phyloP scores from a whole-genome alignment of 1,140 invertebrate species.

The Nebria ingens region DNA sequence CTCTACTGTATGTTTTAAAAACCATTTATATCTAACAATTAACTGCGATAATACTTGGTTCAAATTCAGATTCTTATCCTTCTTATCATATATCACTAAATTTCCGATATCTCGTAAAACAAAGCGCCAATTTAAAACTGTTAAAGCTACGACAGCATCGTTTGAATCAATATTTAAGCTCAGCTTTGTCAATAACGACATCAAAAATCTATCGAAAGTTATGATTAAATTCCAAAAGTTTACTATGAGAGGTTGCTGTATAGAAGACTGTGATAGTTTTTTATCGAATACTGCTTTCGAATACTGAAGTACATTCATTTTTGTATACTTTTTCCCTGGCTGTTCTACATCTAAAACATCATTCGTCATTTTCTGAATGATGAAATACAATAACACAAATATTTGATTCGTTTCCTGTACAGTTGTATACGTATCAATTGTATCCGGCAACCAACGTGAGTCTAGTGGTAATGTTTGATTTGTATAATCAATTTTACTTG shows the following conservation, averaged over 20 bases:
- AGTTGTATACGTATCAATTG: conserved; percentile 9
- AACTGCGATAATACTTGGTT: not conserved
- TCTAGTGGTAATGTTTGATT: conserved; percentile 16
- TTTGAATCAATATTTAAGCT: not conserved
- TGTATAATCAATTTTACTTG: not conserved
- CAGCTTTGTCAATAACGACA: not conserved
- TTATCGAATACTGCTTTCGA: conserved; percentile 30
- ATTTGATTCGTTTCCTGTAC: conserved; percentile 16
- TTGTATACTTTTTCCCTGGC: not conserved
- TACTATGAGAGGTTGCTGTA: conserved; percentile 38
- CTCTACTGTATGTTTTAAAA: not conserved
- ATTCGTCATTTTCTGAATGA: not conserved
- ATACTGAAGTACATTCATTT: conserved; percentile 29
- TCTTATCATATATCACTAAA: not conserved
- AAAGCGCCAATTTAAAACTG: not conserved
- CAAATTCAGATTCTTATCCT: not conserved
- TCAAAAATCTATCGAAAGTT: conserved; percentile 20
- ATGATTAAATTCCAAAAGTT: conserved; percentile 16
- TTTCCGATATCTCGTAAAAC: not conserved
- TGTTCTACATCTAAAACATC: not conserved
- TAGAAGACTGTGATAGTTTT: conserved; percentile 35
- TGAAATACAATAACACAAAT: conserved; percentile 18
- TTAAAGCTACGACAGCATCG: not conserved
- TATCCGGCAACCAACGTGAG: conserved; percentile 22
- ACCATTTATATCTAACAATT: conserved; percentile 1